A percentile compares a stretch with the other conserved stretches of the same genome.
Evolutionary conservation across 2,113 vertebrate genomes (phyloP).

Genomic region (Malurus alboscapulatus): DNA sequence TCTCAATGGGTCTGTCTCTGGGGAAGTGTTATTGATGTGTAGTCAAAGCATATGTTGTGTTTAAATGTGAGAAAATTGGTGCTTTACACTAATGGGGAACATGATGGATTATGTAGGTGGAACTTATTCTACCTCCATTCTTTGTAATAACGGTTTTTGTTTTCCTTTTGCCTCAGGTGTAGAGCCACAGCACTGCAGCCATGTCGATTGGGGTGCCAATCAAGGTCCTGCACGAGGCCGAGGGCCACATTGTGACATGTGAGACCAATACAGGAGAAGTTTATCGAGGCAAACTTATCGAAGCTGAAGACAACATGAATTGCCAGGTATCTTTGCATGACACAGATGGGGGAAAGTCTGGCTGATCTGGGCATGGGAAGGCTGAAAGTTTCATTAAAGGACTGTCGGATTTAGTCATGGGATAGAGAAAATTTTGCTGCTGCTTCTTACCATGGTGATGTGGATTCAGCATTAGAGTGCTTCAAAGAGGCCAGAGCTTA

Average conservation of each 20-base stretch:
- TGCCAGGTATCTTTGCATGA: constrained; percentile 85
- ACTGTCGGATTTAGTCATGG: background rate
- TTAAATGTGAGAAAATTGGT: rapidly evolving
- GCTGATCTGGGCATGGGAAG: background rate
- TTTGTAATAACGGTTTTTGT: background rate
- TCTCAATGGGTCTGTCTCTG: rapidly evolving
- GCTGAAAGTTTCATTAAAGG: background rate
- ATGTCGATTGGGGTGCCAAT: constrained; percentile 98
- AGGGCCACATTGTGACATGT: constrained; percentile 96
- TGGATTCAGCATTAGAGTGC: background rate
- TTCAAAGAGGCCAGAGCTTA: background rate
- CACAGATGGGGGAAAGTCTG: rapidly evolving
- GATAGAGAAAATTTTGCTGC: background rate
- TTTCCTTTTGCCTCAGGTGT: background rate
- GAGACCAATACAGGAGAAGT: constrained; percentile 97
- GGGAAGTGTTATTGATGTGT: rapidly evolving
- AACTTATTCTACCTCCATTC: rapidly evolving
- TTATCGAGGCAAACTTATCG: constrained; percentile 94
- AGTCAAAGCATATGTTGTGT: rapidly evolving
- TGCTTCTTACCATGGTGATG: rapidly evolving
- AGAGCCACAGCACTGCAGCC: background rate
- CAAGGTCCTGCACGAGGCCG: constrained; percentile 97
- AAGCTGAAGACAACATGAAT: constrained; percentile 99
- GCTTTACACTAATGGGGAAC: rapidly evolving
- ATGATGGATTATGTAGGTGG: rapidly evolving